Evolutionary conservation across 2,113 vertebrate species (phyloP).

Genomic region (Clarias magur): DNA sequence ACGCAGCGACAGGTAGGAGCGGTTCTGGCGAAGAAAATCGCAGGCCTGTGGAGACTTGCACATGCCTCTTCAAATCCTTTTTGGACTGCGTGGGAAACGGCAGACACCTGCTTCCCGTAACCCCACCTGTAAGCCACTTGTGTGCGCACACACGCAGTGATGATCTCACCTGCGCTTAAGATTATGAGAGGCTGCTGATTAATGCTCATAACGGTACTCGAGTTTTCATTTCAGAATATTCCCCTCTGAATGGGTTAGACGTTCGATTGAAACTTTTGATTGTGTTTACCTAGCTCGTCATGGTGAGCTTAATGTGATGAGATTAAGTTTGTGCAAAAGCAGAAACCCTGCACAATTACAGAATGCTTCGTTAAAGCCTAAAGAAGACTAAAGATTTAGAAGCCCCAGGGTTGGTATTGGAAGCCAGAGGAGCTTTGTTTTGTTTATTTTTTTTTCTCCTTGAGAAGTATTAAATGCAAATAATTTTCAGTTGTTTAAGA

Average conservation of each 20-base stretch:
- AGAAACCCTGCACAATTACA: neutral
- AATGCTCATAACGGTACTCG: conserved; percentile 22
- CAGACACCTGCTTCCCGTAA: conserved; percentile 90
- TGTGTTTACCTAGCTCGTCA: neutral
- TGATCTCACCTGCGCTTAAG: conserved; percentile 52
- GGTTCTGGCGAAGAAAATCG: conserved; percentile 51
- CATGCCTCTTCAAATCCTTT: conserved; percentile 67
- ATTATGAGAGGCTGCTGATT: neutral
- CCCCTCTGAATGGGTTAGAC: too few species aligned
- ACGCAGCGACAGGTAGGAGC: conserved; percentile 50
- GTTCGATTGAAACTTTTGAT: too few species aligned
- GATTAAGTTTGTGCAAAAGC: neutral
- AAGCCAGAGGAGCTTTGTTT: conserved; percentile 11
- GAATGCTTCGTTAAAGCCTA: neutral
- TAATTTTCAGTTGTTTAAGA: conserved; percentile 60
- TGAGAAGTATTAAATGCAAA: conserved; percentile 62
- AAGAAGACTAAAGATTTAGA: conserved; percentile 41
- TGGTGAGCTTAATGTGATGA: too few species aligned
- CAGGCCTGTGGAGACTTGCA: conserved; percentile 84
- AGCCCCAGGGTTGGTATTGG: conserved; percentile 47
- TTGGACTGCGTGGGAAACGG: conserved; percentile 92
- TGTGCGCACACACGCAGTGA: conserved; percentile 17
- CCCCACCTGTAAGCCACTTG: conserved; percentile 73
- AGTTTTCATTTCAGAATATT: too few species aligned
- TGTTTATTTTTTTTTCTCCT: neutral